Base-by-base conservation (phyloP, 1,140 invertebrate genomes). In the Drosophila setifemur region DNA sequence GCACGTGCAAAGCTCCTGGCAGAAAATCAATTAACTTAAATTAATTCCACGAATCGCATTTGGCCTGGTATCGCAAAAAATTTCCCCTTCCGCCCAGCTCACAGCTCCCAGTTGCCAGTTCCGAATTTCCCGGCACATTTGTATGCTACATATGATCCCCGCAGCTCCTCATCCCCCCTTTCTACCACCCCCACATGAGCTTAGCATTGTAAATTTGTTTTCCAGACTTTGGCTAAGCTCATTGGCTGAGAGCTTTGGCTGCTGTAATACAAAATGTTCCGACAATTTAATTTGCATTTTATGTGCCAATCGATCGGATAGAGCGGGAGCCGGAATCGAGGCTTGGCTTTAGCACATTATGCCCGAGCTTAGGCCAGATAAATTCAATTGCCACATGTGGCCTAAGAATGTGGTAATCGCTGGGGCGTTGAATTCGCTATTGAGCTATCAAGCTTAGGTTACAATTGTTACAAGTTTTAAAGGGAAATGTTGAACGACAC, bases 1-100 rank as follows among this genome's bases (percentile, higher is more conserved):
- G 73, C 63, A 85, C 69, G 69, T 66, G 63, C 37, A 58, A 54
- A 69, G 78, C 61, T 63, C 25, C 48, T 58, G 55, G 69, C 64
- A 61, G 29, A 73, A 74, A 83, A 74, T 85, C 79, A 83, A 83
- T 86, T 83, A 83, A 78, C 74, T 83, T 74, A 74, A 83, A 85
- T 85, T 85, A 85, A 79, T 72, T 83, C 70, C 47, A 63, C 54
- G 66, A 79, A 66, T 53, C 44, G 55, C 26, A 42, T 11, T 23
- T 55, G 21, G 19, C 43, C 48, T 42, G 35, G 43, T 37, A 29
- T 52, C 53, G 39, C 43, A 49, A 76, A 63, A 72, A 37, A 47
- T 72, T 64, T 44, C 29, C 47, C 52, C 67, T 35, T 49, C 50
- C 23, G 14, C n/a, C n/a, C n/a, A n/a, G n/a, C n/a, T n/a, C n/a